These are phyloP conservation scores for Denticeps clupeoides DNA, from an alignment of 2,797 vertebrate genomes.

Conservation along the genomic window DNA sequence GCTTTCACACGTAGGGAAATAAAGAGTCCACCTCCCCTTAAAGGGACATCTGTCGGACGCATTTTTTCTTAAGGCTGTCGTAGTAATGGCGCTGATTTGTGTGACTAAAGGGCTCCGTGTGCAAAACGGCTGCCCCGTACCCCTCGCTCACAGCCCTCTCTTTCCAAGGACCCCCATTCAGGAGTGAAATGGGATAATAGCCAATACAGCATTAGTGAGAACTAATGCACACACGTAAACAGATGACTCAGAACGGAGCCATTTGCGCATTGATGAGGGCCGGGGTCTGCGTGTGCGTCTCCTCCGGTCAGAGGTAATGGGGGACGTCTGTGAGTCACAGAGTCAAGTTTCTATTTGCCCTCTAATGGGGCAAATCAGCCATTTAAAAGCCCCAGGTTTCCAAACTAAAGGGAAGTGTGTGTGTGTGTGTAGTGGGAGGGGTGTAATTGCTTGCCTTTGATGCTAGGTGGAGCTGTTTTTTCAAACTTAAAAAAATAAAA, in stretches of 20 bases:
- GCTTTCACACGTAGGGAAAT: no score
- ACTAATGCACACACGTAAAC: conserved; percentile 65
- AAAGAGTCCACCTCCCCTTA: conserved; percentile 38
- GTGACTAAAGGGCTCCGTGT: conserved; percentile 66
- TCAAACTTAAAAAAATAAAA: conserved; percentile 48
- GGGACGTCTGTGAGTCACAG: conserved; percentile 23
- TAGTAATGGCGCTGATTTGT: conserved; percentile 58
- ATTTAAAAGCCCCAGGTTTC: conserved; percentile 13
- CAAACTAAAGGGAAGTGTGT: background rate
- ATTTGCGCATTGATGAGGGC: conserved; percentile 49
- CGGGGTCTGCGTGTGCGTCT: conserved; percentile 19
- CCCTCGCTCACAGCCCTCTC: conserved; percentile 38
- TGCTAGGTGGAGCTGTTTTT: conserved; percentile 70
- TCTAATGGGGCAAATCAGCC: conserved; percentile 15
- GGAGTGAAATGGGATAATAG: conserved; percentile 57
- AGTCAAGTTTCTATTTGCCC: conserved; percentile 10
- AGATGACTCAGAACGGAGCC: conserved; percentile 60
- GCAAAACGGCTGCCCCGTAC: conserved; percentile 45
- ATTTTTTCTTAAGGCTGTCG: conserved; percentile 44
- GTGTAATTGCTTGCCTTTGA: conserved; percentile 48
- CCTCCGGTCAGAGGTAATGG: conserved; percentile 23
- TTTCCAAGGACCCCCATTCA: conserved; percentile 20
- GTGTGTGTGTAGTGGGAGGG: background rate
- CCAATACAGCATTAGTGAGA: conserved; percentile 58
- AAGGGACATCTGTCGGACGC: conserved; percentile 40